Evolutionary conservation across 2,797 vertebrate species (phyloP).

Genomic region (Ctenopoma multispine): DNA sequence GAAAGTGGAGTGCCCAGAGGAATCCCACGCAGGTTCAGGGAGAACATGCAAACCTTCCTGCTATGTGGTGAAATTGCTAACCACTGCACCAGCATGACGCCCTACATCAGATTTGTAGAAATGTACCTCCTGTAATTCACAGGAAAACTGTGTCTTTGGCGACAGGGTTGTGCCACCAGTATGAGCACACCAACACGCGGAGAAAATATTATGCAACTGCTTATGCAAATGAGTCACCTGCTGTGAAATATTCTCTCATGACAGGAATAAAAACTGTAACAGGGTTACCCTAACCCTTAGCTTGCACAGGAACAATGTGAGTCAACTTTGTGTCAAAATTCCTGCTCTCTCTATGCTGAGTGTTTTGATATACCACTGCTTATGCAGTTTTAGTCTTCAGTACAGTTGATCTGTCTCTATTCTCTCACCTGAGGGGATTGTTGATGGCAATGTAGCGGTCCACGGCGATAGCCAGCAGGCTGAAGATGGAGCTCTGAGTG

Average conservation of each 20-base stretch:
- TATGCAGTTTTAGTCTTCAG: neutral
- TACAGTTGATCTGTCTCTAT: neutral
- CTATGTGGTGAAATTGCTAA: too few species aligned
- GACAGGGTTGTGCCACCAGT: conserved; percentile 34
- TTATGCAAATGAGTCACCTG: conserved; percentile 65
- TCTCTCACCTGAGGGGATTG: conserved; percentile 91
- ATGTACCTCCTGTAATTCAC: too few species aligned
- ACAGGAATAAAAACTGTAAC: conserved; percentile 26
- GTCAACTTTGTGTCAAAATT: conserved; percentile 12
- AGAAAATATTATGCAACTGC: conserved; percentile 46
- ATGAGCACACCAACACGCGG: conserved; percentile 27
- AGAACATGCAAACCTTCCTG: too few species aligned
- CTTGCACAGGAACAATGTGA: too few species aligned
- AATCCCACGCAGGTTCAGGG: too few species aligned
- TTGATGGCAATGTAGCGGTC: conserved; percentile 97
- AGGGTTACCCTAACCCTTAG: too few species aligned
- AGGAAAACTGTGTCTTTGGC: too few species aligned
- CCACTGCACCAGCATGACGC: too few species aligned
- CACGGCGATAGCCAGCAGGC: conserved; percentile 96
- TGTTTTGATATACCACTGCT: neutral
- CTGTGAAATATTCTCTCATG: conserved; percentile 43
- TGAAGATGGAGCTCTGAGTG: conserved; percentile 99
- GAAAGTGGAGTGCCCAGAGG: too few species aligned
- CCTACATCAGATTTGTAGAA: too few species aligned
- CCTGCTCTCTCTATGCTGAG: neutral